These are phyloP conservation scores for Callyntrura sp. DNA, from an alignment of 2,888 invertebrate genomes.

Conservation along the genomic window DNA sequence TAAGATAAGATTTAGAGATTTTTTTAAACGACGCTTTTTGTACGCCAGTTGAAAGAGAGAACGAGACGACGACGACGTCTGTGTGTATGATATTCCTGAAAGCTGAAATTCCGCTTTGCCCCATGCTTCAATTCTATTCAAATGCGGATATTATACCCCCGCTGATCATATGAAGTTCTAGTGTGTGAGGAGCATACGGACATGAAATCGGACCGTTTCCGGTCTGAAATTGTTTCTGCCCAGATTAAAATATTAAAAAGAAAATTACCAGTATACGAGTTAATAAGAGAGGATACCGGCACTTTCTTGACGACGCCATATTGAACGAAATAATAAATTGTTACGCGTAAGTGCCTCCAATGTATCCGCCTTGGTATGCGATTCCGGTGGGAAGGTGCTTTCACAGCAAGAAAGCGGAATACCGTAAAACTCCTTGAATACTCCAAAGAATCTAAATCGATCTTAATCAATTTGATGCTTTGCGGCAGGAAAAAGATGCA, in stretches of 20 bases:
- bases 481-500: no score
- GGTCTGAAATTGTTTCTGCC: no score
- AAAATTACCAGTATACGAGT: no score
- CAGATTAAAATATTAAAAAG: constrained; percentile 22
- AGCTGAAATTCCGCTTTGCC: constrained; percentile 51
- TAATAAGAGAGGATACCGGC: no score
- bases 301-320: background rate
- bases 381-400: no score
- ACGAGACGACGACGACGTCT: constrained; percentile 56
- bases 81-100: background rate
- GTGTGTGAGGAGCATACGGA: no score
- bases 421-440: no score
- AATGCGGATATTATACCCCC: background rate
- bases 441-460: no score
- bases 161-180: background rate
- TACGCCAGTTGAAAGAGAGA: background rate
- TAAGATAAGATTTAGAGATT: constrained; percentile 76
- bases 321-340: background rate
- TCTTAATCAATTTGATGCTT: no score
- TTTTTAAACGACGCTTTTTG: constrained; percentile 50
- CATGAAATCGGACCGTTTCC: background rate
- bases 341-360: background rate
- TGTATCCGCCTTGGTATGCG: background rate
- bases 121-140: background rate
- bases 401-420: no score